Evolutionary conservation across 2,113 vertebrate genomes (phyloP).

Genomic region (Barbus barbus): DNA sequence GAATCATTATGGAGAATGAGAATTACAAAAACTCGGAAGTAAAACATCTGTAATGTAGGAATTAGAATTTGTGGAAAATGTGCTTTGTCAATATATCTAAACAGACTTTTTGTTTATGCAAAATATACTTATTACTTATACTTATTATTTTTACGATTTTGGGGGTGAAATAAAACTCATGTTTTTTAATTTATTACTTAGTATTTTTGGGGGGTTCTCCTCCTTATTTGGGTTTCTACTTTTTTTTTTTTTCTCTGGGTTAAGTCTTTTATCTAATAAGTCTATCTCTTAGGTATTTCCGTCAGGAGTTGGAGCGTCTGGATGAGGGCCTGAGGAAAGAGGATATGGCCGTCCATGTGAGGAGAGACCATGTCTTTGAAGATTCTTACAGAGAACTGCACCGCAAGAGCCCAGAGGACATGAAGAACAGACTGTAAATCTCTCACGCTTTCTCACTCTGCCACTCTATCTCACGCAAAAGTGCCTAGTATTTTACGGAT

Average conservation of each 20-base stretch:
- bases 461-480: not conserved
- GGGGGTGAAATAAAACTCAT: no score
- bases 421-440: conserved; percentile 93
- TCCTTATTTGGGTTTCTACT: no score
- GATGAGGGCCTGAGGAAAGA: conserved; percentile 92
- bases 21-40: no score
- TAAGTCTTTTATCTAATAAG: not conserved
- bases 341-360: conserved; percentile 94
- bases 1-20: not conserved
- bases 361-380: conserved; percentile 93
- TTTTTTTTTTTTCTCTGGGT: not conserved
- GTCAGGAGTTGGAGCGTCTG: conserved; percentile 90
- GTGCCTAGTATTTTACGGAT: not conserved
- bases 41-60: not conserved
- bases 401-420: conserved; percentile 94
- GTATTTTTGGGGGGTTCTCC: no score
- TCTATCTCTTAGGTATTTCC: conserved; percentile 81
- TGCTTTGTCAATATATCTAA: no score
- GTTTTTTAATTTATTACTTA: no score
- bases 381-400: conserved; percentile 93
- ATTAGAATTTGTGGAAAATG: no score
- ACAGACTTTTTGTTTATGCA: no score
- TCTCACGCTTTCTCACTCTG: not conserved
- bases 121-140: no score
- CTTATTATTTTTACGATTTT: no score